Evolutionary conservation across 2,888 invertebrate genomes (phyloP), one percentile per base, ranked within the genome.

Genomic region (Acrobasis repandana): DNA sequence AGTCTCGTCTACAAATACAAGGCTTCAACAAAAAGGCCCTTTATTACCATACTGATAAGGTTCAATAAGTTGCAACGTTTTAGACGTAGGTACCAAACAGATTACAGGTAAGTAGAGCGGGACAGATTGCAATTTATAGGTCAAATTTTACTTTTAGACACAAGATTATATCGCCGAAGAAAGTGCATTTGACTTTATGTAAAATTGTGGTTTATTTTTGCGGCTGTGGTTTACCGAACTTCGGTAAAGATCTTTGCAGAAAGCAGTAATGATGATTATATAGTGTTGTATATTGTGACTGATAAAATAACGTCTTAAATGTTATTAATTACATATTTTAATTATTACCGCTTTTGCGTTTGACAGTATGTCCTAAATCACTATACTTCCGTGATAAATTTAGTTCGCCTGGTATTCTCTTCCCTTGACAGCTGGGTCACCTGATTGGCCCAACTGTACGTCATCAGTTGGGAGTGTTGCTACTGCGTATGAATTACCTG

Each of bases 121-220:
- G 78, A 90, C 89, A 85, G 85, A 89, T 88, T 80, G 77, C 76
- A 60, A 83, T 84, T 87, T 86, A 85, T 85, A 80, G 90, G 86
- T 86, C 88, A 86, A 71, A 79, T 85, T 85, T 81, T 80, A 76
- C 65, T 67, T 67, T 67, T 67, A 65, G 65, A 62, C 58, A 61
- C 48, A 66, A 71, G 71, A 71, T 70, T 66, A 70, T 71, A 68
- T 70, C 65, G 64, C 63, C 67, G 71, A 82, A 82, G 82, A 83
- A 77, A 82, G 82, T 79, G 15, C 16, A 36, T 64, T 56, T 65
- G 63, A 28, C 49, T 57, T 63, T 14, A 28, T 52, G 52, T 8
- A 33, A 34, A 34, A 34, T 15, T 34, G 33, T 51, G 18, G 18
- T 15, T 18, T 48, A n/a, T n/a, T 1, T 11, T 48, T 48, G 16